Evolutionary conservation across 1,140 invertebrate genomes (phyloP).

Genomic region (Drosophila ambigua): DNA sequence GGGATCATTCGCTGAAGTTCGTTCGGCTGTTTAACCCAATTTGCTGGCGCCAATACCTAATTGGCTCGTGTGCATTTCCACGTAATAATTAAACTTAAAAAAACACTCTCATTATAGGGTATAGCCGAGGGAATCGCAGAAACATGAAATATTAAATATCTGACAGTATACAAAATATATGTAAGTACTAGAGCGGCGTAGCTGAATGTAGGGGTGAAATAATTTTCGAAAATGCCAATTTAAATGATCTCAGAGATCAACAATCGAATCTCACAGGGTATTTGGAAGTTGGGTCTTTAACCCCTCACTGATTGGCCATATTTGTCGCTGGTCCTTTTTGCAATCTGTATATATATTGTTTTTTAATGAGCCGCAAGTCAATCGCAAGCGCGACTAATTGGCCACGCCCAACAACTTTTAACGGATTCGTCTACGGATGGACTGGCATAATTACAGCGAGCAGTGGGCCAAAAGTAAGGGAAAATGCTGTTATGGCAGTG

Average conservation of each 20-base stretch:
- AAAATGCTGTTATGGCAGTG: conserved; percentile 48
- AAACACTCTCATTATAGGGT: conserved; percentile 33
- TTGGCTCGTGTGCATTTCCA: conserved; percentile 62
- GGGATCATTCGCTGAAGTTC: conserved; percentile 49
- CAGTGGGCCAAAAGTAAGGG: conserved; percentile 48
- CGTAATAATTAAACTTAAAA: conserved; percentile 70
- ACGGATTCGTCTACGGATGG: conserved; percentile 42
- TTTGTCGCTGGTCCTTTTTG: conserved; percentile 41
- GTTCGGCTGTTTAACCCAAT: conserved; percentile 68
- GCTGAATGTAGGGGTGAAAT: too few species aligned
- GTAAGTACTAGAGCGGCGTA: too few species aligned
- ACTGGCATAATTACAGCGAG: conserved; percentile 67
- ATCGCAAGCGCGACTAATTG: conserved; percentile 76
- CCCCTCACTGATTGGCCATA: not conserved
- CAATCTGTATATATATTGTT: conserved; percentile 79
- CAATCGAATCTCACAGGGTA: conserved; percentile 3
- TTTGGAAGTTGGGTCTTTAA: conserved; percentile 7
- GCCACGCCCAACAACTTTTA: conserved; percentile 59
- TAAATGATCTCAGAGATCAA: too few species aligned
- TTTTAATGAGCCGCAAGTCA: conserved; percentile 82
- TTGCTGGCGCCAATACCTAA: conserved; percentile 58
- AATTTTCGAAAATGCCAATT: too few species aligned
- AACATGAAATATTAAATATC: not conserved
- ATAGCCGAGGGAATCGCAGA: not conserved
- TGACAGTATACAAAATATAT: too few species aligned